Percentiles rank a stretch among this genome's conserved stretches.
These are phyloP conservation scores for Drosophila anomelani DNA, from an alignment of 2,888 invertebrate species.

Conservation along the genomic window DNA sequence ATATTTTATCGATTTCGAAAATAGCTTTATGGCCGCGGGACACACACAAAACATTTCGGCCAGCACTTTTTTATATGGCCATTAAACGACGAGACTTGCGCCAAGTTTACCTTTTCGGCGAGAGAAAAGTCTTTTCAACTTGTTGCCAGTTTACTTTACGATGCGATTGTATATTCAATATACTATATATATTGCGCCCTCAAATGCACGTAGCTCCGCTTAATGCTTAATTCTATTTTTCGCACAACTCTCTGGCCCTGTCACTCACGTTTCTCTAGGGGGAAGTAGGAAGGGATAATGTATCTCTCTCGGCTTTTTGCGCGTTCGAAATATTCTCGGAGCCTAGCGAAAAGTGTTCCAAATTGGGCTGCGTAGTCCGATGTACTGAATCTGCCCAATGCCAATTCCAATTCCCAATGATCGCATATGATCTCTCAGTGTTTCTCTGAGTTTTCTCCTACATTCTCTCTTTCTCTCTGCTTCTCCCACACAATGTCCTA, in stretches of 20 bases:
- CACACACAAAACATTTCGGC: constrained; percentile 41
- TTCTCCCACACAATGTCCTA: constrained; percentile 57
- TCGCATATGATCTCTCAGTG: constrained; percentile 10
- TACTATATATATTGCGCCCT: constrained; percentile 26
- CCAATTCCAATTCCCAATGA: constrained; percentile 40
- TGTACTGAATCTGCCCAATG: constrained; percentile 52
- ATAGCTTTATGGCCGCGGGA: constrained; percentile 52
- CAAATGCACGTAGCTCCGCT: constrained; percentile 19
- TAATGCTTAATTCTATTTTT: constrained; percentile 67
- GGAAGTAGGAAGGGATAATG: neutral
- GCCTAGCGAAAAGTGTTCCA: constrained; percentile 68
- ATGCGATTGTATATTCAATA: constrained; percentile 37
- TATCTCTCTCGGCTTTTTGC: constrained; percentile 28
- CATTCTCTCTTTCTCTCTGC: constrained; percentile 39
- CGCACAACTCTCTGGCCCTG: constrained; percentile 54
- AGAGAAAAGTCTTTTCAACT: constrained; percentile 25
- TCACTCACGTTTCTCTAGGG: constrained; percentile 24
- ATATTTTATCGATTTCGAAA: constrained; percentile 46
- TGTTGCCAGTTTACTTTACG: constrained; percentile 43
- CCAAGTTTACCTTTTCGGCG: constrained; percentile 30
- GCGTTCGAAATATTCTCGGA: constrained; percentile 59
- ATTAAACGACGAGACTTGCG: constrained; percentile 38
- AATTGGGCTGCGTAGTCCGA: constrained; percentile 60
- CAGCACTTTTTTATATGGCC: constrained; percentile 29
- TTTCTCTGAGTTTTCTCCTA: constrained; percentile 45